Evolutionary conservation across 2,797 vertebrate genomes (phyloP).

Genomic region (Sparus aurata): DNA sequence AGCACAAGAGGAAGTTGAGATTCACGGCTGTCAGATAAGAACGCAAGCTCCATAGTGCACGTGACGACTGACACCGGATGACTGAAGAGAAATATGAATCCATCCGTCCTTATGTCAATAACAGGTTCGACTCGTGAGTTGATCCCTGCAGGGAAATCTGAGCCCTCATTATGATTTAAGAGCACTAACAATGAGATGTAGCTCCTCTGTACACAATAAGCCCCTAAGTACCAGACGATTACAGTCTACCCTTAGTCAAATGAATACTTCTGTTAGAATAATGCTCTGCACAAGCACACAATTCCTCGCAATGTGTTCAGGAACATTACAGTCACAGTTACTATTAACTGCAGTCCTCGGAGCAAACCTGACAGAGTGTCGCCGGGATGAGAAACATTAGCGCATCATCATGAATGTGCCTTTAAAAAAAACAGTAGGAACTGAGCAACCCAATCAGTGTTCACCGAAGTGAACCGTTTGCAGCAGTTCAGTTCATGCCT

Average conservation of each 20-base stretch:
- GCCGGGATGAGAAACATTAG: background rate
- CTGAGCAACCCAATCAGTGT: background rate
- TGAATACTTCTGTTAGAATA: background rate
- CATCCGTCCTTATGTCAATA: slow-evolving; percentile 4
- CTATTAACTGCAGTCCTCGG: background rate
- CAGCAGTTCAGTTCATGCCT: background rate
- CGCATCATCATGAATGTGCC: background rate
- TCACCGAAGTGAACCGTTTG: background rate
- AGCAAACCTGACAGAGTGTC: slow-evolving; percentile 2
- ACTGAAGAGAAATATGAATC: slow-evolving; percentile 24
- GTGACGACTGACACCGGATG: slow-evolving; percentile 11
- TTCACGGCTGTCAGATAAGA: background rate
- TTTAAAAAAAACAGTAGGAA: background rate
- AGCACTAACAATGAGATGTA: background rate
- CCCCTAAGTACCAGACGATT: slow-evolving; percentile 6
- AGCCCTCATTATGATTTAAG: slow-evolving; percentile 7
- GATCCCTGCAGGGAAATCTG: slow-evolving; percentile 3
- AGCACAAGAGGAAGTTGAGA: background rate
- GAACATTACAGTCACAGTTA: background rate
- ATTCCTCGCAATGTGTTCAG: background rate
- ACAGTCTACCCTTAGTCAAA: background rate
- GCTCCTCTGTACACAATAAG: background rate
- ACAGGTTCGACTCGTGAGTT: slow-evolving; percentile 5
- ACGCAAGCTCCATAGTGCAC: slow-evolving; percentile 12
- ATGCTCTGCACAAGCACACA: background rate